These are phyloP conservation scores for Oreotrochilus melanogaster DNA, from an alignment of 2,113 vertebrate species.

Conservation along the genomic window DNA sequence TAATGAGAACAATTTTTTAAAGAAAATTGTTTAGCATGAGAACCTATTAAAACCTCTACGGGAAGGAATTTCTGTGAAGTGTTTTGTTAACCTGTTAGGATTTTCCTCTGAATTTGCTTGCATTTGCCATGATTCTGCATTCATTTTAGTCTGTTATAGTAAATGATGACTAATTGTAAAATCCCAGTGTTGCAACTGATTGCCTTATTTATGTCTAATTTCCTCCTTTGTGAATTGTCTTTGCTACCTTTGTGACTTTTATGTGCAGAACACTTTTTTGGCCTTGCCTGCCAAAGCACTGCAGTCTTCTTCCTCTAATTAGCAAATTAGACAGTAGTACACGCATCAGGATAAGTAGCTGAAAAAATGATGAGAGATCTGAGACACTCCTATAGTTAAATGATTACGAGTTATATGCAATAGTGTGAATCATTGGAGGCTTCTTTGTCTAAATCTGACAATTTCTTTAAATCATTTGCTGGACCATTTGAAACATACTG, in stretches of 20 bases:
- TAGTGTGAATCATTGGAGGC: neutral
- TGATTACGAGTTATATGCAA: neutral
- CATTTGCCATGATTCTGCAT: neutral
- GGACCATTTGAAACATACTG: neutral
- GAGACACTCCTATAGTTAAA: neutral
- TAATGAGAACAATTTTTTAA: neutral
- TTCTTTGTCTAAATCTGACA: constrained; percentile 1
- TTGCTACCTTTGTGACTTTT: neutral
- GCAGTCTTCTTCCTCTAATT: neutral
- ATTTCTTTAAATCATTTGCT: constrained; percentile 7
- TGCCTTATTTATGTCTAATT: neutral
- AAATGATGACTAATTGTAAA: neutral
- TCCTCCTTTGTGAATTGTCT: neutral
- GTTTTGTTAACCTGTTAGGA: neutral
- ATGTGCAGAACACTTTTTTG: neutral
- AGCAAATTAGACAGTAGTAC: neutral
- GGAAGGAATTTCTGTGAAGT: neutral
- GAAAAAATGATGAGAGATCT: neutral
- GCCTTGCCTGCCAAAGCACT: neutral
- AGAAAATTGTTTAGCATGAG: neutral
- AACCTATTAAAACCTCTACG: neutral
- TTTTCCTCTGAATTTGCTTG: neutral
- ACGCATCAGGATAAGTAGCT: neutral
- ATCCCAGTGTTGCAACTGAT: neutral
- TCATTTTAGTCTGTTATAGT: neutral